These are phyloP conservation scores for Cotesia chilonis DNA, from an alignment of 1,140 invertebrate genomes.

Conservation along the genomic window DNA sequence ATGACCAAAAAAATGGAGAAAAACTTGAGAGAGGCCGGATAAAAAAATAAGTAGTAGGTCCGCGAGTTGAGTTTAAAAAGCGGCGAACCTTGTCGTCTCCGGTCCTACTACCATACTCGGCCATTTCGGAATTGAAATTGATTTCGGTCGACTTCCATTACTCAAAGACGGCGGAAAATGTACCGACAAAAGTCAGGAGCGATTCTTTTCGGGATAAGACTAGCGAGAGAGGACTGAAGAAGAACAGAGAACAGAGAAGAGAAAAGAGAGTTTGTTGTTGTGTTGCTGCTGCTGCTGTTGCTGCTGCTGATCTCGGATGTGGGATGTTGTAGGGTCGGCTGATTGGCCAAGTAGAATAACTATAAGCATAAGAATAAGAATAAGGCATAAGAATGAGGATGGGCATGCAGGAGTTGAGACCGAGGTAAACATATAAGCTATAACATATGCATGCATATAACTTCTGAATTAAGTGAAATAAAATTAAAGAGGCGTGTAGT, in stretches of 20 bases:
- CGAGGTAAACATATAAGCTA: conserved; percentile 1
- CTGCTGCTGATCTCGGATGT: neutral
- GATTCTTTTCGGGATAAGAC: conserved; percentile 54
- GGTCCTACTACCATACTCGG: conserved; percentile 19
- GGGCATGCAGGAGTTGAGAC: conserved; percentile 2
- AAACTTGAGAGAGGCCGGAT: neutral
- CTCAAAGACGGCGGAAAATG: conserved; percentile 50
- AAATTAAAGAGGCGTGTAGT: no score
- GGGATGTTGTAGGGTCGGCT: neutral
- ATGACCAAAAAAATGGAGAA: conserved; percentile 14
- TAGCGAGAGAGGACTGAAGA: conserved; percentile 3
- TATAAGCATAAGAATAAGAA: neutral
- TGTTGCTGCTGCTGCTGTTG: no score
- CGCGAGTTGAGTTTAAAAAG: conserved; percentile 26
- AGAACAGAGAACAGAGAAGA: neutral
- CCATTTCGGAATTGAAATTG: conserved; percentile 55
- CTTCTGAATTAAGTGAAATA: no score
- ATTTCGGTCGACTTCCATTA: conserved; percentile 58
- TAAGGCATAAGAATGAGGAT: neutral
- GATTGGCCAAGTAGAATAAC: no score
- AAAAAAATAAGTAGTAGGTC: conserved; percentile 11
- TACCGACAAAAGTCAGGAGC: conserved; percentile 56
- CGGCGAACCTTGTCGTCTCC: conserved; percentile 33
- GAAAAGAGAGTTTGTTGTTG: neutral
- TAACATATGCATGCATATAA: conserved; percentile 4